Conservation (phyloP, 2,888 invertebrate species). For the Muscina levida region DNA sequence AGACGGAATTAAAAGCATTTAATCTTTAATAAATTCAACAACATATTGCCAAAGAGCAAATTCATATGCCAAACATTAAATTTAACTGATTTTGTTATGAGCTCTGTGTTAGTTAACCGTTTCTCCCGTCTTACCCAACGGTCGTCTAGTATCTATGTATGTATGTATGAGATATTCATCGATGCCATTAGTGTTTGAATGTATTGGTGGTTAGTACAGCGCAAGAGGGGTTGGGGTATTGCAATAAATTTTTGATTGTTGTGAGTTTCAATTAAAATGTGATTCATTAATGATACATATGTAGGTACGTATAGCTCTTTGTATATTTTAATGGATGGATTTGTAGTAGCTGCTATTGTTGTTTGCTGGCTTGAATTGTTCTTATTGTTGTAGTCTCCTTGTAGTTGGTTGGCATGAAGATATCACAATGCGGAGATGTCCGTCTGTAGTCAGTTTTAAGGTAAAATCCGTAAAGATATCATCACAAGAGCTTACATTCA, state of each 20-base stretch:
- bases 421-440: neutral
- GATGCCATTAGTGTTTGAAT: neutral
- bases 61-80: neutral
- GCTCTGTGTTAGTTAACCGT: neutral
- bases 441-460: neutral
- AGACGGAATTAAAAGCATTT: neutral
- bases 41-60: neutral
- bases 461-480: neutral
- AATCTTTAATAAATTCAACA: neutral
- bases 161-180: neutral
- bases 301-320: neutral
- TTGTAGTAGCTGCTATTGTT: too few species aligned
- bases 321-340: too few species aligned
- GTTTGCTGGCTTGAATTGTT: too few species aligned
- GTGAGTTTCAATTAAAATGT: slow-evolving; percentile 22
- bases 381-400: too few species aligned
- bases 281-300: slow-evolving; percentile 17
- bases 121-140: too few species aligned
- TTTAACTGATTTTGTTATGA: too few species aligned
- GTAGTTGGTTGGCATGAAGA: too few species aligned
- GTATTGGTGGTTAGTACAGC: too few species aligned
- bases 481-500: too few species aligned
- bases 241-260: slow-evolving; percentile 1
- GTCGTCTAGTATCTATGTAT: neutral
- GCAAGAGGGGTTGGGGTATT: neutral